Conservation (phyloP, 2,113 vertebrate species). For the Apodemus sylvaticus region DNA sequence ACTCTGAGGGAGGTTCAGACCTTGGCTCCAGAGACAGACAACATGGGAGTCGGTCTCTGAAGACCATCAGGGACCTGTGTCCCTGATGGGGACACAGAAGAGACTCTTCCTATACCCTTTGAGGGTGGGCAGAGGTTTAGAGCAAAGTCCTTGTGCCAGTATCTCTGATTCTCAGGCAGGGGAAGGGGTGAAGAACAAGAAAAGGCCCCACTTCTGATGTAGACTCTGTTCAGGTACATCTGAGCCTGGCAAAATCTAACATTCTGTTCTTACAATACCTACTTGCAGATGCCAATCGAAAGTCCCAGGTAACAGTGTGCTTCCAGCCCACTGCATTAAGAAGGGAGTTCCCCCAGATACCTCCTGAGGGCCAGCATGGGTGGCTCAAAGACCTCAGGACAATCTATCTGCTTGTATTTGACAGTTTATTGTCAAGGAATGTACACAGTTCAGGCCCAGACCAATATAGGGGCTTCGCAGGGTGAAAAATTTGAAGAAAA, state of each 20-base stretch:
- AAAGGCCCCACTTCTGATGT: neutral
- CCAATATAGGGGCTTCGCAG: neutral
- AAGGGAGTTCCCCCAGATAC: neutral
- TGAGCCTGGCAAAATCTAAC: neutral
- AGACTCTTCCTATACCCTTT: neutral
- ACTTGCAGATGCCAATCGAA: neutral
- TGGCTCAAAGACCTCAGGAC: neutral
- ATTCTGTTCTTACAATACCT: neutral
- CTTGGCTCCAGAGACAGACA: neutral
- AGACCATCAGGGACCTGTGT: neutral
- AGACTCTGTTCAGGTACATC: neutral
- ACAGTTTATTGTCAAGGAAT: neutral
- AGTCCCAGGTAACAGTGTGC: neutral
- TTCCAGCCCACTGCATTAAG: neutral
- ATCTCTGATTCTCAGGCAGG: neutral
- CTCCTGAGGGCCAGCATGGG: neutral
- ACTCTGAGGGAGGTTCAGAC: neutral
- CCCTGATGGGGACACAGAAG: too few species aligned
- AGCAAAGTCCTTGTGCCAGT: neutral
- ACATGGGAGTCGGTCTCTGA: neutral
- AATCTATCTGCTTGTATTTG: neutral
- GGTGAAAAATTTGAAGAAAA: neutral
- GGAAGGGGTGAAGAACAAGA: neutral
- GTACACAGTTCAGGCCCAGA: neutral
- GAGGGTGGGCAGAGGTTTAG: neutral